Percentiles rank a stretch among this genome's conserved stretches.
Evolutionary conservation across 2,888 invertebrate species (phyloP).

Genomic region (Campoplex nolae): DNA sequence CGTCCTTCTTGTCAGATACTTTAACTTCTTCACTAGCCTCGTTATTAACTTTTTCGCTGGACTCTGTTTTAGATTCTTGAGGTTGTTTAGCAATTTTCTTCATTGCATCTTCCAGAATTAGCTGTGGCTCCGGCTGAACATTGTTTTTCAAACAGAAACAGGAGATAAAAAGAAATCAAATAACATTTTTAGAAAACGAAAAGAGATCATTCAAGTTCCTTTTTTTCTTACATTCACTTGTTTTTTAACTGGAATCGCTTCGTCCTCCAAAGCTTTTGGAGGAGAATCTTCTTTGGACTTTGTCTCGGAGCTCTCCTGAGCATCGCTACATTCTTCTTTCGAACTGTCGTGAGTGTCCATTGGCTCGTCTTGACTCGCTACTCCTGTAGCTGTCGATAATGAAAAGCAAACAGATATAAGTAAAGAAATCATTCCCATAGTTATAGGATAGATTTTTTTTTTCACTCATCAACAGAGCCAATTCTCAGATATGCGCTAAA

Average conservation of each 20-base stretch:
- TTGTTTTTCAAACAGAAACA: neutral
- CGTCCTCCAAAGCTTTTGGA: slow-evolving; percentile 60
- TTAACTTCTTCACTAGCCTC: slow-evolving; percentile 67
- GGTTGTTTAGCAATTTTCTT: slow-evolving; percentile 62
- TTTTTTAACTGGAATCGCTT: slow-evolving; percentile 54
- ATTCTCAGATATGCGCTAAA: slow-evolving; percentile 66
- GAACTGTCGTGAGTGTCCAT: slow-evolving; percentile 74
- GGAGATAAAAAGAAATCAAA: neutral
- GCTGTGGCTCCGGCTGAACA: slow-evolving; percentile 52
- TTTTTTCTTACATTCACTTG: slow-evolving; percentile 73
- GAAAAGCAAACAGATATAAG: neutral
- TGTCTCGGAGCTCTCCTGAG: slow-evolving; percentile 72
- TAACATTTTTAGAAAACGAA: neutral
- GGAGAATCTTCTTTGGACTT: slow-evolving; percentile 74
- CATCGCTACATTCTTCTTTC: slow-evolving; percentile 75
- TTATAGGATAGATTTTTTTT: neutral
- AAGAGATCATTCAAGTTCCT: neutral
- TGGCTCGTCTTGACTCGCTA: slow-evolving; percentile 75
- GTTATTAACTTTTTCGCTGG: slow-evolving; percentile 60
- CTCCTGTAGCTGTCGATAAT: slow-evolving; percentile 68
- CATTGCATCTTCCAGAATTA: slow-evolving; percentile 61
- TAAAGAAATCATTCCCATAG: neutral
- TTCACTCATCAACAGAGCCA: slow-evolving; percentile 9
- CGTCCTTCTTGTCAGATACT: slow-evolving; percentile 67
- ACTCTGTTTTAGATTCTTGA: slow-evolving; percentile 60